phyloP scores from a whole-genome alignment of 2,888 invertebrate species.

The Drosophila kanekoi region DNA sequence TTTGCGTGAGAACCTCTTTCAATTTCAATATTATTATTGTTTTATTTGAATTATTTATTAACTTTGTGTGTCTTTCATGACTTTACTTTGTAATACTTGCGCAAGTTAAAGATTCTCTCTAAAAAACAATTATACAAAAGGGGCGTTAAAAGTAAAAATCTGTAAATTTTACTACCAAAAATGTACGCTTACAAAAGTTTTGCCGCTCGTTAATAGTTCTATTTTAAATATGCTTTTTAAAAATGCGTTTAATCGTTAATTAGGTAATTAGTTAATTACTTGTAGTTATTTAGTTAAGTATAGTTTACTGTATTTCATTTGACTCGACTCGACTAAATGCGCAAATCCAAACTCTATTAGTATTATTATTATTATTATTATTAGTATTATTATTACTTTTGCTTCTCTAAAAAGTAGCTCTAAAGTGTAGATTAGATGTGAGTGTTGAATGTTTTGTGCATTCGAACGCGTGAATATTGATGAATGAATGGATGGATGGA shows the following conservation, averaged over 20 bases:
- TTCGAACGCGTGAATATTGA: constrained; percentile 52
- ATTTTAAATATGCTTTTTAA: constrained; percentile 52
- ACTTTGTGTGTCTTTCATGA: not conserved
- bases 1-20: constrained; percentile 68
- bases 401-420: constrained; percentile 11
- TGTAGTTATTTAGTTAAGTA: constrained; percentile 36
- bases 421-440: constrained; percentile 59
- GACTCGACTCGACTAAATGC: constrained; percentile 71
- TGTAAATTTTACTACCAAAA: constrained; percentile 82
- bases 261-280: constrained; percentile 52
- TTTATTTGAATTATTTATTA: constrained; percentile 1
- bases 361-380: constrained; percentile 30
- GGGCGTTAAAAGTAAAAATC: constrained; percentile 70
- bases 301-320: constrained; percentile 34
- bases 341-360: constrained; percentile 65
- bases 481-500: constrained; percentile 63
- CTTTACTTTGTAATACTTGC: constrained; percentile 41
- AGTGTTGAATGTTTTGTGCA: constrained; percentile 55
- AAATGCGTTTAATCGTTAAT: constrained; percentile 58
- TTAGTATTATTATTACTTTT: constrained; percentile 10
- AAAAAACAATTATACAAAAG: constrained; percentile 76
- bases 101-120: constrained; percentile 70
- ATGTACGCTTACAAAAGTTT: constrained; percentile 47
- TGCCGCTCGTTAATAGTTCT: constrained; percentile 19
- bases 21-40: constrained; percentile 22